phyloP scores from a whole-genome alignment of 2,113 vertebrate genomes.

The Ceratotherium simum region DNA sequence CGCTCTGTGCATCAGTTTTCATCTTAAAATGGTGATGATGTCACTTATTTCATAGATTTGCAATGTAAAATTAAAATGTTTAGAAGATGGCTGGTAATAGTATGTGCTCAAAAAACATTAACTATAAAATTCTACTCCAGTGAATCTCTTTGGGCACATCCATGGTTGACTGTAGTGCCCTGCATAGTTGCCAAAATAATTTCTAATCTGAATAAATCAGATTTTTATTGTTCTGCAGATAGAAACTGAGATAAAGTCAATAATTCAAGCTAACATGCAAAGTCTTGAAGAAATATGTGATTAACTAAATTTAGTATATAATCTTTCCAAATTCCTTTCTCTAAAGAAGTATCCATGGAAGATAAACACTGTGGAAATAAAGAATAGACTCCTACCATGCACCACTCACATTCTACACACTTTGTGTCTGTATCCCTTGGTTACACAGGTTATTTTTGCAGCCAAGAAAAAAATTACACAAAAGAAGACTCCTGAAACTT shows the following conservation, averaged over 20 bases:
- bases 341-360: not conserved
- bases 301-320: not conserved
- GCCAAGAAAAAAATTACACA: not conserved
- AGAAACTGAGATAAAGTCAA: not conserved
- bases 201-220: not conserved
- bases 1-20: not conserved
- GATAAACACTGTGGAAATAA: not conserved
- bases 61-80: not conserved
- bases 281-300: not conserved
- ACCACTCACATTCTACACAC: not conserved
- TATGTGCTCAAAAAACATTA: not conserved
- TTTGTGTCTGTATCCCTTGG: not conserved
- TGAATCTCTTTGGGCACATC: not conserved
- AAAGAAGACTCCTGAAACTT: not conserved
- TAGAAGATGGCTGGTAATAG: not conserved
- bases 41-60: not conserved
- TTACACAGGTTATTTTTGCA: not conserved
- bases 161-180: not conserved
- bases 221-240: not conserved
- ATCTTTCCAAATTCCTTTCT: not conserved
- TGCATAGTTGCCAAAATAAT: not conserved
- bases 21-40: not conserved
- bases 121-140: not conserved
- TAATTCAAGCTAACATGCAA: not conserved
- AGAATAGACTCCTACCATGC: not conserved